A percentile compares a stretch with the other conserved stretches of the same genome.
Evolutionary conservation across 2,888 invertebrate genomes (phyloP).

Genomic region (Dicranocentrus wangi): DNA sequence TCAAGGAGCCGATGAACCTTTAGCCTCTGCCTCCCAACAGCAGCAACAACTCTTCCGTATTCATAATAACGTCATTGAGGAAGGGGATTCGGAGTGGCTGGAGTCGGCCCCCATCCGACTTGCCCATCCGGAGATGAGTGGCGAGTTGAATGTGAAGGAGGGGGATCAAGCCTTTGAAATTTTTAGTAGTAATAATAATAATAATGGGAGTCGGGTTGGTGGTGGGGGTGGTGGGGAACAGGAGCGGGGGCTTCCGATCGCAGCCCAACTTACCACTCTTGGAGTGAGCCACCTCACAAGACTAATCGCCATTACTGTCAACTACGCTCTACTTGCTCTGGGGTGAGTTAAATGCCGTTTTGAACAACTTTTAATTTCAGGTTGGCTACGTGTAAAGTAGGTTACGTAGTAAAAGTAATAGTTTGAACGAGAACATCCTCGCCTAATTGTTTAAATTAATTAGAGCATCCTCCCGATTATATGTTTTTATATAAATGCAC

Average conservation of each 20-base stretch:
- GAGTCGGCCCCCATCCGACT: background rate
- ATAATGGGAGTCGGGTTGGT: background rate
- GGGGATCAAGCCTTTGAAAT: slow-evolving; percentile 23
- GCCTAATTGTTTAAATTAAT: background rate
- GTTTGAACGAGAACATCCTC: background rate
- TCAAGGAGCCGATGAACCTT: background rate
- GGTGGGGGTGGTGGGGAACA: background rate
- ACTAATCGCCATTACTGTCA: slow-evolving; percentile 69
- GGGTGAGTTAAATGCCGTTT: slow-evolving; percentile 63
- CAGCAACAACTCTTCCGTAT: slow-evolving; percentile 32
- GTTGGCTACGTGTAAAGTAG: background rate
- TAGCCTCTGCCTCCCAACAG: slow-evolving; percentile 10
- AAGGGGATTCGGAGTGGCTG: background rate
- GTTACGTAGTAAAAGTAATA: background rate
- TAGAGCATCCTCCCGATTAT: background rate
- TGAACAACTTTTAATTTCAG: slow-evolving; percentile 2
- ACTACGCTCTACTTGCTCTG: slow-evolving; percentile 70
- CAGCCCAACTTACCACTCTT: slow-evolving; percentile 30
- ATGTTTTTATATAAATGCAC: background rate
- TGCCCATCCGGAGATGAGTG: slow-evolving; percentile 9
- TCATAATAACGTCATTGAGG: background rate
- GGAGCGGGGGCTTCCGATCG: slow-evolving; percentile 34
- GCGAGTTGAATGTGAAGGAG: background rate
- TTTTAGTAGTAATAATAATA: slow-evolving; percentile 21
- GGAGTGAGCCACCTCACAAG: slow-evolving; percentile 62